These are phyloP conservation scores for Helarctos malayanus DNA, from an alignment of 2,797 vertebrate species.

Conservation along the genomic window DNA sequence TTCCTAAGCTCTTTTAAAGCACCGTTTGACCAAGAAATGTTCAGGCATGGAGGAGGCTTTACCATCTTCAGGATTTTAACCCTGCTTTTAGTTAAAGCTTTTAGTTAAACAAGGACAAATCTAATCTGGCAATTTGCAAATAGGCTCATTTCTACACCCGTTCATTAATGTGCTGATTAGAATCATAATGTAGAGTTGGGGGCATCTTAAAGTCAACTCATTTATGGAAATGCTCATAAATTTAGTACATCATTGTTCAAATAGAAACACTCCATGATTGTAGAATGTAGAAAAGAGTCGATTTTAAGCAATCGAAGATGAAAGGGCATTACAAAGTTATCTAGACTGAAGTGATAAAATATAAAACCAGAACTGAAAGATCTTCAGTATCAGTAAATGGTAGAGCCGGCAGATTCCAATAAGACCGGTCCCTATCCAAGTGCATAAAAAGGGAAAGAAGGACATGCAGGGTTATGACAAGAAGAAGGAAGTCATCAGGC, in stretches of 20 bases:
- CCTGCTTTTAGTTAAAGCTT: slow-evolving; percentile 81
- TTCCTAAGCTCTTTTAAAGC: slow-evolving; percentile 69
- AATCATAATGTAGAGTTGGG: slow-evolving; percentile 73
- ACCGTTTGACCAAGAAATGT: slow-evolving; percentile 62
- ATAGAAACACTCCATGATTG: slow-evolving; percentile 68
- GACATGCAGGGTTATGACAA: not conserved
- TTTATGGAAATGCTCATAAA: slow-evolving; percentile 75
- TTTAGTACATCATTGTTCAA: slow-evolving; percentile 77
- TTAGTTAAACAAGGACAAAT: slow-evolving; percentile 82
- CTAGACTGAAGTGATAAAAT: not conserved
- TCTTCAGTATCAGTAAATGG: not conserved
- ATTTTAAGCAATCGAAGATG: slow-evolving; percentile 22
- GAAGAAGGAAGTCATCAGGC: not conserved
- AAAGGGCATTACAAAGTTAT: slow-evolving; percentile 19
- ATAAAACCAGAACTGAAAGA: slow-evolving; percentile 30
- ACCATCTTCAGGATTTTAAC: slow-evolving; percentile 73
- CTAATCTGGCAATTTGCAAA: slow-evolving; percentile 80
- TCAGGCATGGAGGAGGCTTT: slow-evolving; percentile 57
- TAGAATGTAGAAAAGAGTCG: not conserved
- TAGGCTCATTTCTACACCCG: slow-evolving; percentile 74
- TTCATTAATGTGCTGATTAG: slow-evolving; percentile 82
- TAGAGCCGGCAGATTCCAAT: slow-evolving; percentile 30
- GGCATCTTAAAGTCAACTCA: slow-evolving; percentile 78
- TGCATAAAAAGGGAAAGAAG: slow-evolving; percentile 38
- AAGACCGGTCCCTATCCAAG: not conserved